phyloP scores from a whole-genome alignment of 1,140 invertebrate genomes.

The Drosophila nebulosa region DNA sequence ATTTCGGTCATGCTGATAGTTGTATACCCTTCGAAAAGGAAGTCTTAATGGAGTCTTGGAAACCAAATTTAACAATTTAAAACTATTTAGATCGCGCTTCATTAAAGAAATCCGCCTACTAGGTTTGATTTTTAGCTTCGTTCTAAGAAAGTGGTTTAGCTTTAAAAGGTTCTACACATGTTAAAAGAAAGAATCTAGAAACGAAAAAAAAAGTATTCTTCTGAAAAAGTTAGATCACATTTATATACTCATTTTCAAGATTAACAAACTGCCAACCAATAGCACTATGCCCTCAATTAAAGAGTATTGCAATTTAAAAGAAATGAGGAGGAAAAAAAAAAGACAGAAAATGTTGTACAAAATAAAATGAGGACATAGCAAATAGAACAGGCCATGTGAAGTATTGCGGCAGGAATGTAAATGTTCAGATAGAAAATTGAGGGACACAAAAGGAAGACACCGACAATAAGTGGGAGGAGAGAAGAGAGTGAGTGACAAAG shows the following conservation, averaged over 20 bases:
- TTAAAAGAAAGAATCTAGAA: too few relatives aligned
- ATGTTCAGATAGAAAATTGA: slow-evolving; percentile 15
- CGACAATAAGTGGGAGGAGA: background rate
- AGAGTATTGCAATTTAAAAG: background rate
- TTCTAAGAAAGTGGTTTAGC: too few relatives aligned
- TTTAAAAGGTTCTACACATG: too few relatives aligned
- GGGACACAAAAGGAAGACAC: background rate
- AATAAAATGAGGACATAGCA: slow-evolving; percentile 67
- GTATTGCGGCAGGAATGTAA: slow-evolving; percentile 38
- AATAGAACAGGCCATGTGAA: slow-evolving; percentile 64
- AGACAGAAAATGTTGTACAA: slow-evolving; percentile 24
- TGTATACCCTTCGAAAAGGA: background rate
- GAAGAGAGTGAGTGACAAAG: background rate
- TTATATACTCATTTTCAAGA: too few relatives aligned
- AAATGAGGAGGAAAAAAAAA: slow-evolving; percentile 12
- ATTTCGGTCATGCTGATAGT: background rate
- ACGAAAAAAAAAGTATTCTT: too few relatives aligned
- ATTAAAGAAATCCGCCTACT: too few relatives aligned
- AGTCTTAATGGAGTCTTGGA: background rate
- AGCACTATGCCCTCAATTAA: background rate
- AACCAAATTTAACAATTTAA: too few relatives aligned
- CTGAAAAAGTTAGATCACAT: too few relatives aligned
- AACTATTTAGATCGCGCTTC: too few relatives aligned
- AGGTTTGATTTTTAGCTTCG: too few relatives aligned
- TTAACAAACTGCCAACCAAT: background rate